These are phyloP conservation scores for Apotomis betuletana DNA, from an alignment of 2,888 invertebrate species.

Conservation along the genomic window DNA sequence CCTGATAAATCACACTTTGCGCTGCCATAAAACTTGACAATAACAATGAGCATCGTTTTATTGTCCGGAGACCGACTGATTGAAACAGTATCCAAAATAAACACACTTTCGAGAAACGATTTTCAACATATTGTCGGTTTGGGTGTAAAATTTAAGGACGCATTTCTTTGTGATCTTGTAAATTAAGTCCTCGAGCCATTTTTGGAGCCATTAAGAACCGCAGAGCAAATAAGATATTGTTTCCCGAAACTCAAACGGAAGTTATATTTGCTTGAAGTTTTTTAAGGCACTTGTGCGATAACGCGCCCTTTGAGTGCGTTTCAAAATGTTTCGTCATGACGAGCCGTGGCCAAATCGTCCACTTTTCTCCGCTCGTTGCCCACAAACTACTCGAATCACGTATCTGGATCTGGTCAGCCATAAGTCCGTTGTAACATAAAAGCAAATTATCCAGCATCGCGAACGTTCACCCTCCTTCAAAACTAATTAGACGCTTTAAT, in stretches of 20 bases:
- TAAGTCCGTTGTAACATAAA: slow-evolving; percentile 38
- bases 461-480: slow-evolving; percentile 41
- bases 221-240: slow-evolving; percentile 62
- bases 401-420: slow-evolving; percentile 33
- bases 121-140: slow-evolving; percentile 73
- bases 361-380: slow-evolving; percentile 28
- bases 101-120: slow-evolving; percentile 51
- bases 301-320: slow-evolving; percentile 2
- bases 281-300: slow-evolving; percentile 31
- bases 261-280: slow-evolving; percentile 54
- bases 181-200: slow-evolving; percentile 67
- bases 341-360: slow-evolving; percentile 11
- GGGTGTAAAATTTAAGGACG: slow-evolving; percentile 77
- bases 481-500: slow-evolving; percentile 79
- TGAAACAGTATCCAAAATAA: slow-evolving; percentile 62
- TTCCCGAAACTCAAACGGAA: slow-evolving; percentile 54
- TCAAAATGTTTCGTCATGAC: slow-evolving; percentile 20
- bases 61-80: slow-evolving; percentile 67
- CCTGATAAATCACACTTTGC: slow-evolving; percentile 74
- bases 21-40: slow-evolving; percentile 68
- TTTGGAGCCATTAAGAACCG: slow-evolving; percentile 70
- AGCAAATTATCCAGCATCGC: slow-evolving; percentile 31
- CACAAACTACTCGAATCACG: slow-evolving; percentile 24
- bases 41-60: slow-evolving; percentile 68
- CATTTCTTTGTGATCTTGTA: slow-evolving; percentile 72